Evolutionary conservation across 1,140 invertebrate genomes (phyloP).

Genomic region (Stratiolaelaps scimitus): DNA sequence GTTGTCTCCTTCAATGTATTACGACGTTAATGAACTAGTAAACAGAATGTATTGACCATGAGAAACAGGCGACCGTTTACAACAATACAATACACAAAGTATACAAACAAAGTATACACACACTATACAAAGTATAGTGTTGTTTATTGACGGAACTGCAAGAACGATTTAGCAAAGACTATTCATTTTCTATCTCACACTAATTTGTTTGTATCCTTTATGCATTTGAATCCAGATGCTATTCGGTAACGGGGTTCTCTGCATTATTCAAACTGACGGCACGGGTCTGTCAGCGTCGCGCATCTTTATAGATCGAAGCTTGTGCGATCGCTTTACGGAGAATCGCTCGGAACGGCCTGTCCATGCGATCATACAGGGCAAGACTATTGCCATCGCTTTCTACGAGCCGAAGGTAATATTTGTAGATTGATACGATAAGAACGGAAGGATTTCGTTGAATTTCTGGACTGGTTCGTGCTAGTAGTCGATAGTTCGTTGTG

Average conservation of each 20-base stretch:
- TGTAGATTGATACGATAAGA: too few relatives aligned
- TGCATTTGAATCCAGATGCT: neutral
- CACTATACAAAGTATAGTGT: too few relatives aligned
- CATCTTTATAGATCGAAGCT: constrained; percentile 6
- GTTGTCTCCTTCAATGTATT: too few relatives aligned
- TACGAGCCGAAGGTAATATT: constrained; percentile 9
- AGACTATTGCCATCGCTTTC: constrained; percentile 11
- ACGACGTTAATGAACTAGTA: too few relatives aligned
- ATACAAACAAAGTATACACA: too few relatives aligned
- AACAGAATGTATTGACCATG: too few relatives aligned
- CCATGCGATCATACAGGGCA: neutral
- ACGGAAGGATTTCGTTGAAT: too few relatives aligned
- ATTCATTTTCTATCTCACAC: neutral
- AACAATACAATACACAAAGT: too few relatives aligned
- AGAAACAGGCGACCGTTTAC: too few relatives aligned
- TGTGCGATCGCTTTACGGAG: constrained; percentile 5
- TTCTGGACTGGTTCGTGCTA: too few relatives aligned
- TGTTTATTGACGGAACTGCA: too few relatives aligned
- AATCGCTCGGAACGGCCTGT: neutral
- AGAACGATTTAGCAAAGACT: neutral
- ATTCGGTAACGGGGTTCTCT: constrained; percentile 9
- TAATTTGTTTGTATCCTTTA: neutral
- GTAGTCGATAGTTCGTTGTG: too few relatives aligned
- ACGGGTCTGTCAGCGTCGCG: neutral
- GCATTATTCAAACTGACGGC: neutral